Evolutionary conservation across 2,888 invertebrate species (phyloP), one percentile per base, ranked within the genome.

Genomic region (Adelphocoris suturalis): DNA sequence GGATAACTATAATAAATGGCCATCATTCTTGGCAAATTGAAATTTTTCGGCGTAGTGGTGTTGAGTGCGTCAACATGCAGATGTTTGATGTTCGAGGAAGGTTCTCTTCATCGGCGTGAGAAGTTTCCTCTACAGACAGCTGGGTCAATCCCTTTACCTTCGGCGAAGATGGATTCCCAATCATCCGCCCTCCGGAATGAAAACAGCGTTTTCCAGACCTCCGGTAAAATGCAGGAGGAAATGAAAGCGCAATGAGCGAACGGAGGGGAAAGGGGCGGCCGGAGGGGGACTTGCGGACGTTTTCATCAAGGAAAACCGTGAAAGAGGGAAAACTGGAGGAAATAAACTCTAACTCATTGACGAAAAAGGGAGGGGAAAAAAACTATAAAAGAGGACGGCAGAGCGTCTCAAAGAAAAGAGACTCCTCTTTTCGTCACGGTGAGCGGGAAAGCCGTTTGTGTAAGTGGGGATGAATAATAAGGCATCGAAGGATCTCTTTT

Each of bases 191-290:
- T 2, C 23, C 12, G 68, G 19, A 68, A 68, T 68, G 68, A 68
- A 68, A 68, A 68, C 68, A 27, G 68, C 37, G 7, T 37, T 68
- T 68, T 68, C 68, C 68, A 19, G 68, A 27, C 23, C 68, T 68
- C 68, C 27, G 68, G 68, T n/a, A 68, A 68, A 27, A 68, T 68
- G 68, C 68, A 68, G 27, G 68, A 68, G 68, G 68, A 68, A 68
- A 68, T 68, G 68, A 68, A 68, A 68, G 68, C 68, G 68, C 23
- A 68, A 57, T 57, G 57, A n/a, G 57, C 57, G 57, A 57, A n/a
- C n/a, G 57, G n/a, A 12, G 61, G 3, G 61, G 16, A 19, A 16
- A 19, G 16, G 14, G 19, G 1, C 2, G 19, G n/a, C 14, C n/a
- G n/a, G 61, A 19, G 19, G 68, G 68, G 68, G 68, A 23, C 23